Percentiles rank a stretch among this genome's conserved stretches.
Evolutionary conservation across 2,888 invertebrate genomes (phyloP).

Genomic region (Coelinius sp.): DNA sequence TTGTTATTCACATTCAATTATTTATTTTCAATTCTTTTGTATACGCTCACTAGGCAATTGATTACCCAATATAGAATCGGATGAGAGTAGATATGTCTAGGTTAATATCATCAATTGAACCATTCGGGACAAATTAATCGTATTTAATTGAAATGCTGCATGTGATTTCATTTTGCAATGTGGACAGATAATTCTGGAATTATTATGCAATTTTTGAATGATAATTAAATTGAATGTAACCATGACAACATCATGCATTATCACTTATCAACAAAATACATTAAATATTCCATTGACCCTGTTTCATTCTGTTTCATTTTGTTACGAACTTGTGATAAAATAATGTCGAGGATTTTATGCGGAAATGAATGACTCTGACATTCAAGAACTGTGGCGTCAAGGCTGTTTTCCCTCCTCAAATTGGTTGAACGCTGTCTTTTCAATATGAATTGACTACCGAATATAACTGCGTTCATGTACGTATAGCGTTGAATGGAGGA

Average conservation of each 20-base stretch:
- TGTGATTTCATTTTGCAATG: not conserved
- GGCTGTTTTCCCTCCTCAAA: not conserved
- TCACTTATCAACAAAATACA: not conserved
- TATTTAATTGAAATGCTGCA: not conserved
- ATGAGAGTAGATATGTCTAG: not conserved
- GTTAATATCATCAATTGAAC: not conserved
- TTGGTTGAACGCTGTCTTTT: constrained; percentile 2
- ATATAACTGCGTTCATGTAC: not conserved
- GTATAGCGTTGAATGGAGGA: not conserved
- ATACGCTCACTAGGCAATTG: no score
- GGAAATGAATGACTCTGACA: constrained; percentile 6
- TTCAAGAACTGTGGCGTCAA: not conserved
- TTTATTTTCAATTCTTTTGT: no score
- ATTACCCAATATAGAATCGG: no score
- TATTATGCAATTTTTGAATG: not conserved
- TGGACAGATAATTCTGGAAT: not conserved
- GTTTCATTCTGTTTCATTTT: not conserved
- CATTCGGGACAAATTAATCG: not conserved
- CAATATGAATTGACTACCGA: constrained; percentile 10
- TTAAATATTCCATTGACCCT: not conserved
- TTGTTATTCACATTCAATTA: not conserved
- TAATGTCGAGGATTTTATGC: constrained; percentile 13
- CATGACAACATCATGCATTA: not conserved
- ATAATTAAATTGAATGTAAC: not conserved
- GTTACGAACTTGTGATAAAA: not conserved